Evolutionary conservation across 2,888 invertebrate species (phyloP), one percentile per base, ranked within the genome.

Genomic region (Drosophila diplacantha): DNA sequence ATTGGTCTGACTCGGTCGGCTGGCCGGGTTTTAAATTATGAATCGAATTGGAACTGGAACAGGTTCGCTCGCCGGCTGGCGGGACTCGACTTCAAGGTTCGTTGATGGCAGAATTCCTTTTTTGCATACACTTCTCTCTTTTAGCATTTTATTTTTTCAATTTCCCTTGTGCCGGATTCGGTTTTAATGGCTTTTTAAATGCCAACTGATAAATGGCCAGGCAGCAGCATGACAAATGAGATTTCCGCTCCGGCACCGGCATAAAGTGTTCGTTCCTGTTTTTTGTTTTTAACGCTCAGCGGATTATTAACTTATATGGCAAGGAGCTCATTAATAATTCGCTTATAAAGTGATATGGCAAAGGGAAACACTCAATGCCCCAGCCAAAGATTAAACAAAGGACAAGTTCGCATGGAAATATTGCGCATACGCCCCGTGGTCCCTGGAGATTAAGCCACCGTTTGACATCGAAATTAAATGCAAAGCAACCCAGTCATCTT

Each of bases 151-250:
- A 52, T 59, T 31, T 53, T 62, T 56, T 47, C 41, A 51, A 51
- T 58, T 69, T 57, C 37, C 38, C 22, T 62, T 80, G 72, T 69
- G 69, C 71, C 75, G 79, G 77, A 83, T 82, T 79, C 77, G 74
- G 72, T 81, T 85, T 84, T 84, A 85, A 84, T 85, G 85, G 83
- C 74, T 73, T 82, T 84, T 85, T 85, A 85, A 81, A 81, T 81
- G 78, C 81, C 78, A 73, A 73, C 81, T 81, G 80, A 81, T 79
- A 81, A 81, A 81, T 81, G 75, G 74, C 74, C 74, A 69, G 75
- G 59, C 81, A 72, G 80, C 71, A 78, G 80, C 71, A 81, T 81
- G 80, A 81, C 80, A 81, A 81, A 81, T 81, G 80, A 70, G 71
- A 72, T 76, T 76, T 78, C 78, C 78, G 77, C 60, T 68, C 31